A percentile compares a stretch with the other conserved stretches of the same genome.
These are phyloP conservation scores for Heliothis subflexa DNA, from an alignment of 1,140 invertebrate species.

Conservation along the genomic window DNA sequence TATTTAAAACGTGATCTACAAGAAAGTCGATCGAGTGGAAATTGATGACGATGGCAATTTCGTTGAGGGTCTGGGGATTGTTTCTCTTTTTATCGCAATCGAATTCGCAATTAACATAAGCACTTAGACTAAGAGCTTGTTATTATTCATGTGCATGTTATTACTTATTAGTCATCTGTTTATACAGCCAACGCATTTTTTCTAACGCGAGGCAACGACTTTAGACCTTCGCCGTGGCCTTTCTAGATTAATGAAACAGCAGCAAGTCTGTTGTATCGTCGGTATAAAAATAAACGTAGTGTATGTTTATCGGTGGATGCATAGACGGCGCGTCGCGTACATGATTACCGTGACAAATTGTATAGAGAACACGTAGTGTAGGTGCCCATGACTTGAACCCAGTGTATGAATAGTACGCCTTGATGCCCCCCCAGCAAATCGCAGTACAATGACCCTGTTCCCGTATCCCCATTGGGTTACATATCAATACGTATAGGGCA, in stretches of 20 bases:
- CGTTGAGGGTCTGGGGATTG: not conserved
- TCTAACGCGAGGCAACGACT: constrained; percentile 50
- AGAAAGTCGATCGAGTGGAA: constrained; percentile 42
- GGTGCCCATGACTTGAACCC: constrained; percentile 4
- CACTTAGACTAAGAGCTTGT: constrained; percentile 14
- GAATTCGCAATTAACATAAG: constrained; percentile 9
- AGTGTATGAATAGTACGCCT: constrained; percentile 52
- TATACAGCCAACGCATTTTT: constrained; percentile 15
- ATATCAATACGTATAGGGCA: constrained; percentile 41
- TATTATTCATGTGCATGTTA: constrained; percentile 19
- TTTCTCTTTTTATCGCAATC: constrained; percentile 7
- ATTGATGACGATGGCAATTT: constrained; percentile 33
- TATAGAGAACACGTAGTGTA: constrained; percentile 48
- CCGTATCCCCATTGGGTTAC: constrained; percentile 41
- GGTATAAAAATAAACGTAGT: constrained; percentile 67
- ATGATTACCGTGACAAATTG: constrained; percentile 63
- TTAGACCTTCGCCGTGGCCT: constrained; percentile 69
- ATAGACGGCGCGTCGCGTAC: constrained; percentile 69
- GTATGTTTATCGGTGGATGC: constrained; percentile 63
- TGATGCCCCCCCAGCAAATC: constrained; percentile 60
- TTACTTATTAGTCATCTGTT: constrained; percentile 24
- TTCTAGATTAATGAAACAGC: constrained; percentile 69
- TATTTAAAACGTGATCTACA: constrained; percentile 40
- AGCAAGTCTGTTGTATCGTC: constrained; percentile 52
- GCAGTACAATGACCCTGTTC: constrained; percentile 61